Percentiles rank a stretch among this genome's conserved stretches.
phyloP scores from a whole-genome alignment of 2,888 invertebrate genomes.

The Zaprionus obscuricornis region DNA sequence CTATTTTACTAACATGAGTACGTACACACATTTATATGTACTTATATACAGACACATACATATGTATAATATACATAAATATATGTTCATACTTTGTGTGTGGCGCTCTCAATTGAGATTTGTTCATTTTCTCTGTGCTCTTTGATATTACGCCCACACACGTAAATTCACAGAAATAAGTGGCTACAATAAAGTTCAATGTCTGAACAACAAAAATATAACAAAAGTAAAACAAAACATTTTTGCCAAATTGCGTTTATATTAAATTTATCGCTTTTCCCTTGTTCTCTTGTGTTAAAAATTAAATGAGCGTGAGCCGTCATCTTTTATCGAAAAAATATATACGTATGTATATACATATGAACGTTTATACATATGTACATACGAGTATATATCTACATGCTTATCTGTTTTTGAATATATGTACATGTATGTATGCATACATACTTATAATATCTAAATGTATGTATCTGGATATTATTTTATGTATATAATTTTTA shows the following conservation, averaged over 20 bases:
- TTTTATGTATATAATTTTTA: constrained; percentile 29
- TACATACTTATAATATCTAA: too few species aligned
- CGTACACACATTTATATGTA: too few species aligned
- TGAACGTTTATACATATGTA: too few species aligned
- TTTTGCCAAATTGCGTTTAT: constrained; percentile 45
- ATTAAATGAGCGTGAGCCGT: constrained; percentile 48
- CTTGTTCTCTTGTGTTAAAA: constrained; percentile 39
- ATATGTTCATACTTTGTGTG: too few species aligned
- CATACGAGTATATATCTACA: constrained; percentile 6
- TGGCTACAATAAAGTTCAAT: constrained; percentile 66
- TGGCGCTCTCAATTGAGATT: too few species aligned
- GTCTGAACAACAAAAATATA: constrained; percentile 44
- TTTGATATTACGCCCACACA: constrained; percentile 48
- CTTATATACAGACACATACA: too few species aligned
- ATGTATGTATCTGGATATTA: too few species aligned
- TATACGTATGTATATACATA: constrained; percentile 12
- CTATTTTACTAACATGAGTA: too few species aligned
- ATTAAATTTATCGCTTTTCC: constrained; percentile 48
- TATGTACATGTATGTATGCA: not conserved
- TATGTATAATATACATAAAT: too few species aligned
- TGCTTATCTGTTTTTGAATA: not conserved
- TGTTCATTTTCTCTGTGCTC: constrained; percentile 33
- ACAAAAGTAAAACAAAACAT: constrained; percentile 38
- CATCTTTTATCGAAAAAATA: constrained; percentile 17
- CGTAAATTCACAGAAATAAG: constrained; percentile 25